A percentile compares a stretch with the other conserved stretches of the same genome.
phyloP scores from a whole-genome alignment of 1,140 invertebrate species.

The Drosophila dunni region DNA sequence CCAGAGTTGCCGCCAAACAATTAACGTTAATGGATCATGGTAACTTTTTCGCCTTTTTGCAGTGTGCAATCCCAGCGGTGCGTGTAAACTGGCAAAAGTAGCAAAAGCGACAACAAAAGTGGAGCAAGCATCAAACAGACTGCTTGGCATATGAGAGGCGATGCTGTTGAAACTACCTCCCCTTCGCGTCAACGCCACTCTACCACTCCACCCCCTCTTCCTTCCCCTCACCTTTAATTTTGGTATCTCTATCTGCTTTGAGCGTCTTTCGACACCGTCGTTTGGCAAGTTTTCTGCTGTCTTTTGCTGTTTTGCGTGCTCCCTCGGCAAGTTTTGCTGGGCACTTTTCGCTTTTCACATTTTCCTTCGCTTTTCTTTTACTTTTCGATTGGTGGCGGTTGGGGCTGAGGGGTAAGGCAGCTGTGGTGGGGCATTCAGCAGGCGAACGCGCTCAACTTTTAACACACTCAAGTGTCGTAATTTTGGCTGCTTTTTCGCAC shows the following conservation, averaged over 20 bases:
- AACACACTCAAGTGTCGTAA: conserved; percentile 83
- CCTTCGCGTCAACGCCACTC: background rate
- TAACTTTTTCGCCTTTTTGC: conserved; percentile 82
- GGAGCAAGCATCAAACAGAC: conserved; percentile 36
- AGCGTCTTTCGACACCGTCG: conserved; percentile 73
- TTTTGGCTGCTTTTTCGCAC: conserved; percentile 82
- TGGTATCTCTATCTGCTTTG: background rate
- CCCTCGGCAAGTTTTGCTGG: conserved; percentile 62
- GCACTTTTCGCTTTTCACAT: conserved; percentile 69
- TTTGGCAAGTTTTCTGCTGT: conserved; percentile 76
- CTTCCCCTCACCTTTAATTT: background rate
- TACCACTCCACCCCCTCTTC: background rate
- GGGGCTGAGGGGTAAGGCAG: background rate
- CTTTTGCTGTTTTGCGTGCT: conserved; percentile 80
- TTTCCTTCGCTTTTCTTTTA: conserved; percentile 63
- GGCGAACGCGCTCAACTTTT: conserved; percentile 78
- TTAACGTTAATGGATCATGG: conserved; percentile 83
- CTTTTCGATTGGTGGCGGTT: conserved; percentile 69
- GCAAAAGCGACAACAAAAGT: conserved; percentile 73
- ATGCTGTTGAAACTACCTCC: background rate
- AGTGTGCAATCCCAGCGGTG: conserved; percentile 81
- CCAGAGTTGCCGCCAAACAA: conserved; percentile 73
- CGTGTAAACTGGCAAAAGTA: conserved; percentile 82
- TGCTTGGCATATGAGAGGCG: conserved; percentile 36
- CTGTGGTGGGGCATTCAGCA: conserved; percentile 16